A percentile compares a stretch with the other conserved stretches of the same genome.
These are phyloP conservation scores for Coregonus clupeaformis DNA, from an alignment of 2,113 vertebrate species.

Conservation along the genomic window DNA sequence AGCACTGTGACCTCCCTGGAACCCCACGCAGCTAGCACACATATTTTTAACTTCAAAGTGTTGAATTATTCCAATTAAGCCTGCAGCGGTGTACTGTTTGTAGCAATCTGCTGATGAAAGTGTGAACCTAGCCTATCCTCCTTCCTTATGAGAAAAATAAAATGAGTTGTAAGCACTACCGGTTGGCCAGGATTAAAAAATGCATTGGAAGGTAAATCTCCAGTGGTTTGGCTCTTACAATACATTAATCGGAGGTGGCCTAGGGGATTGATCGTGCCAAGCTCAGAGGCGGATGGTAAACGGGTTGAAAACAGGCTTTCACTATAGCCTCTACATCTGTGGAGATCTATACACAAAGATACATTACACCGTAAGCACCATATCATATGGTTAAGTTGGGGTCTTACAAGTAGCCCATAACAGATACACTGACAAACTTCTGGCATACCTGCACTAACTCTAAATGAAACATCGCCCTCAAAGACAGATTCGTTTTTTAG, in stretches of 20 bases:
- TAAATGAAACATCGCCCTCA: slow-evolving; percentile 11
- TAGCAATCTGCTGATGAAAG: slow-evolving; percentile 64
- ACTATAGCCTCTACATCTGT: too few relatives aligned
- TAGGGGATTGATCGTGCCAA: too few relatives aligned
- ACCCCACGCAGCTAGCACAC: slow-evolving; percentile 36
- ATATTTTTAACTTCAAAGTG: slow-evolving; percentile 69
- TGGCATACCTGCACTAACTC: not conserved
- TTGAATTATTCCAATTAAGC: slow-evolving; percentile 69
- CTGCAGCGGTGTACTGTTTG: slow-evolving; percentile 40
- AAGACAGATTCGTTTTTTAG: slow-evolving; percentile 10
- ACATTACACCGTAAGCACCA: not conserved
- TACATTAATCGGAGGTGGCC: too few relatives aligned
- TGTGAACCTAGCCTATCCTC: slow-evolving; percentile 39
- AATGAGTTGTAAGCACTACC: slow-evolving; percentile 2
- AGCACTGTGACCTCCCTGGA: slow-evolving; percentile 50
- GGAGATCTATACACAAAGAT: too few relatives aligned
- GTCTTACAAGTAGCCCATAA: not conserved
- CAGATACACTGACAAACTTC: slow-evolving; percentile 4
- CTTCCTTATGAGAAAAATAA: slow-evolving; percentile 22
- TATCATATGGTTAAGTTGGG: not conserved
- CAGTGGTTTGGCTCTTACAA: too few relatives aligned
- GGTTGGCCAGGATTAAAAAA: slow-evolving; percentile 16
- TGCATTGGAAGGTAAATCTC: not conserved
- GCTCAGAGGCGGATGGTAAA: too few relatives aligned
- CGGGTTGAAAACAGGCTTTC: too few relatives aligned